A percentile compares a stretch with the other conserved stretches of the same genome.
These are phyloP conservation scores for Drosophila acutilabella DNA, from an alignment of 2,888 invertebrate genomes.

Conservation along the genomic window DNA sequence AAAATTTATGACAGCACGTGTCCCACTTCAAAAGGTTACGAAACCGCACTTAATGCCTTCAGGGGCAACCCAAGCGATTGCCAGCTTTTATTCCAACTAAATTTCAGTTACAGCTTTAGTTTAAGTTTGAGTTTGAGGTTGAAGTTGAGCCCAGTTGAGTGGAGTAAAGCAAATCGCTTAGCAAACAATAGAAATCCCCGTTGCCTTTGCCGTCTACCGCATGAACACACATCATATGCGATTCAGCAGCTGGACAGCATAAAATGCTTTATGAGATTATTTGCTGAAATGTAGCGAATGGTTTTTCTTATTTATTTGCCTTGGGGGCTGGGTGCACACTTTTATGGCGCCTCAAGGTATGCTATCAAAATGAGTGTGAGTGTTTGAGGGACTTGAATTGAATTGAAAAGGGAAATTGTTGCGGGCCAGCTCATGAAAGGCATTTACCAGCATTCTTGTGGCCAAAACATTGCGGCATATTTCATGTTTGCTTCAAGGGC, in stretches of 20 bases:
- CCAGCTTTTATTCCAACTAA: slow-evolving; percentile 15
- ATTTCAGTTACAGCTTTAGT: neutral
- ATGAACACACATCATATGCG: slow-evolving; percentile 67
- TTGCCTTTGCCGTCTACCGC: slow-evolving; percentile 9
- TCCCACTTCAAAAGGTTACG: slow-evolving; percentile 67
- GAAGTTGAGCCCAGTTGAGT: neutral
- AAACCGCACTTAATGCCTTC: slow-evolving; percentile 69
- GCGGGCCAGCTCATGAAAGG: slow-evolving; percentile 40
- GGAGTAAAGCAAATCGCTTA: slow-evolving; percentile 69
- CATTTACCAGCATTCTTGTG: slow-evolving; percentile 72
- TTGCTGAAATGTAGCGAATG: slow-evolving; percentile 78
- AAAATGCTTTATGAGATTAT: slow-evolving; percentile 81
- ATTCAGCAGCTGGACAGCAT: slow-evolving; percentile 72
- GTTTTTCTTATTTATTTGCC: slow-evolving; percentile 75
- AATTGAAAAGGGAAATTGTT: slow-evolving; percentile 49
- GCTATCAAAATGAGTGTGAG: slow-evolving; percentile 34
- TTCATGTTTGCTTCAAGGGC: slow-evolving; percentile 74
- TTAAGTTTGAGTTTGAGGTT: neutral
- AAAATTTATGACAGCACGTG: slow-evolving; percentile 70
- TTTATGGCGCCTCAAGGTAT: slow-evolving; percentile 72
- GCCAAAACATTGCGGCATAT: slow-evolving; percentile 75
- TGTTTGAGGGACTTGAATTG: slow-evolving; percentile 6
- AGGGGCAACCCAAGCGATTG: slow-evolving; percentile 1
- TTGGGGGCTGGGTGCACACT: slow-evolving; percentile 48
- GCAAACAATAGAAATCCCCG: slow-evolving; percentile 68